Percentiles rank a stretch among this genome's conserved stretches.
Conservation (phyloP, 2,888 invertebrate species). For the Catonia carolina region DNA sequence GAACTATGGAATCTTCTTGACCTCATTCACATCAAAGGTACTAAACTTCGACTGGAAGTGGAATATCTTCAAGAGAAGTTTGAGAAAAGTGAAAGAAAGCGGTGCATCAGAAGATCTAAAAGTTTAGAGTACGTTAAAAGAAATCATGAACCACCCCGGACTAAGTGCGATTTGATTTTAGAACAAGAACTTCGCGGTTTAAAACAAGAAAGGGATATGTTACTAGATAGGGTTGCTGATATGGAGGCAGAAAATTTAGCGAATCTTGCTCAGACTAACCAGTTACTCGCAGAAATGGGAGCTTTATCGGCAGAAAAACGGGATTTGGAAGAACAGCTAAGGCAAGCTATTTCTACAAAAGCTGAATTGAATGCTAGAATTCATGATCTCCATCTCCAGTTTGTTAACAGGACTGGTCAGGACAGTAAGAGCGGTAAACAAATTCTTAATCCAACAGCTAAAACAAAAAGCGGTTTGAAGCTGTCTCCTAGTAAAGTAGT, state of each 20-base stretch:
- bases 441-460: conserved; percentile 8
- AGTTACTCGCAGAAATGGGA: conserved; percentile 58
- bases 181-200: conserved; percentile 54
- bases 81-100: conserved; percentile 18
- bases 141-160: conserved; percentile 35
- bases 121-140: conserved; percentile 22
- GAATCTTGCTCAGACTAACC: conserved; percentile 56
- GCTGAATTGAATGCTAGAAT: conserved; percentile 52
- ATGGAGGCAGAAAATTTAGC: conserved; percentile 69
- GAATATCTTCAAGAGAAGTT: conserved; percentile 34
- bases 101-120: conserved; percentile 16
- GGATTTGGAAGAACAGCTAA: conserved; percentile 55
- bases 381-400: conserved; percentile 49
- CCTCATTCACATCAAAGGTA: conserved; percentile 72
- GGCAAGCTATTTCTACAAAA: conserved; percentile 50
- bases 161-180: conserved; percentile 40
- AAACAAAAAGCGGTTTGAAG: conserved; percentile 10
- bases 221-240: conserved; percentile 67
- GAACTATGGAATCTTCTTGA: conserved; percentile 81
- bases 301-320: conserved; percentile 51
- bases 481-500: conserved; percentile 5
- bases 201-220: conserved; percentile 65
- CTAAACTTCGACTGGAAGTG: conserved; percentile 58
- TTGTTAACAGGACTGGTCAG: conserved; percentile 19
- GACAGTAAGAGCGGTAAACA: conserved; percentile 17